A percentile compares a stretch with the other conserved stretches of the same genome.
Conservation (phyloP, 2,888 invertebrate species). For the Pandemis heparana region DNA sequence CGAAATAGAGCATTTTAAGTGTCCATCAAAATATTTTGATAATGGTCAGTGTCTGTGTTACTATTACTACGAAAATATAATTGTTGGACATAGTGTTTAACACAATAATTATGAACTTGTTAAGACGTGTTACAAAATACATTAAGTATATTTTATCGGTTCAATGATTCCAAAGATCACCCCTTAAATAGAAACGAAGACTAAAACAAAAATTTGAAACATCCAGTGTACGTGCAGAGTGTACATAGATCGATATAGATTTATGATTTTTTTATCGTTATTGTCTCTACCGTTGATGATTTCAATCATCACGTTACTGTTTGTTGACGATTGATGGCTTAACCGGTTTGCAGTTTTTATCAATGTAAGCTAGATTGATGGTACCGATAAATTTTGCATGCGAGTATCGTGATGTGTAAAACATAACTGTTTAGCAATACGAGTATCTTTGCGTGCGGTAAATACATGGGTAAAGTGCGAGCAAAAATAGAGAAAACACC, state of each 20-base stretch:
- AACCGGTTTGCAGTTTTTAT: constrained; percentile 18
- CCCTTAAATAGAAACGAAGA: no score
- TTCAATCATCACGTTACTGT: constrained; percentile 25
- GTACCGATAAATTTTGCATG: constrained; percentile 31
- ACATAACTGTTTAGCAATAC: constrained; percentile 27
- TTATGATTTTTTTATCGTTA: neutral
- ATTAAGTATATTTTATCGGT: no score
- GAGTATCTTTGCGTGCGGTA: neutral
- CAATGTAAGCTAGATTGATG: constrained; percentile 33
- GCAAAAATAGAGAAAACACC: neutral
- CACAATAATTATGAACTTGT: no score
- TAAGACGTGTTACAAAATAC: no score
- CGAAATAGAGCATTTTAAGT: no score
- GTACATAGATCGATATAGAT: no score
- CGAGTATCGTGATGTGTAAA: constrained; percentile 7
- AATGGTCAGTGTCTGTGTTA: no score
- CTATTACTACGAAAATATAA: no score
- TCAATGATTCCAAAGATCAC: no score
- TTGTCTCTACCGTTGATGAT: constrained; percentile 10
- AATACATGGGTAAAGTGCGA: constrained; percentile 17
- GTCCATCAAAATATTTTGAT: neutral
- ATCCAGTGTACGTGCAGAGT: no score
- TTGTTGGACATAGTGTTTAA: no score
- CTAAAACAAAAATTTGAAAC: no score
- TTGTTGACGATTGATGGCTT: constrained; percentile 13